These are phyloP conservation scores for Syrmaticus mikado DNA, from an alignment of 2,113 vertebrate genomes.

Conservation along the genomic window DNA sequence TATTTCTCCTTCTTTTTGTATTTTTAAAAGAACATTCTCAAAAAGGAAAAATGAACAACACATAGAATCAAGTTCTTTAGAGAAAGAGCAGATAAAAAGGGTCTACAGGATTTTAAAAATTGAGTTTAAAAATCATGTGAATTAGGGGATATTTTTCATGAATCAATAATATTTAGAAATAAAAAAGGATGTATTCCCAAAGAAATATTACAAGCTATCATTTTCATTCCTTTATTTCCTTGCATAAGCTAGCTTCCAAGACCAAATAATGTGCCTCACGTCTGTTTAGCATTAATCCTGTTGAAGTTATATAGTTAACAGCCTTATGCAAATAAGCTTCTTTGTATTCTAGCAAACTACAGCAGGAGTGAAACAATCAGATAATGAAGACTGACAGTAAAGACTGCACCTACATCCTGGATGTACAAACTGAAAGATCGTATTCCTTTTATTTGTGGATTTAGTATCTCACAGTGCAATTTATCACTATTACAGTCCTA, in stretches of 20 bases:
- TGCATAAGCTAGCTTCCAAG: background rate
- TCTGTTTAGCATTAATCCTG: background rate
- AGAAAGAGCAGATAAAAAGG: background rate
- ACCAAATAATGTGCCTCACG: background rate
- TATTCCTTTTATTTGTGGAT: conserved; percentile 1
- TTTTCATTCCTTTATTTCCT: background rate
- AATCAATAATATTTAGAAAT: background rate
- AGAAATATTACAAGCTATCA: background rate
- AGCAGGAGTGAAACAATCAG: background rate
- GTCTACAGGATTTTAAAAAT: background rate
- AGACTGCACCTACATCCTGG: background rate
- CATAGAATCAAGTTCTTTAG: background rate
- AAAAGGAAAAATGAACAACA: background rate
- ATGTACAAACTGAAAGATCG: background rate
- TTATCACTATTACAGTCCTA: background rate
- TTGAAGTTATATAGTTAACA: background rate
- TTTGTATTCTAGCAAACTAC: background rate
- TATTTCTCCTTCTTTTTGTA: background rate
- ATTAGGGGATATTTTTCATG: background rate
- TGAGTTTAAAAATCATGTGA: background rate
- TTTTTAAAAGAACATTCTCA: background rate
- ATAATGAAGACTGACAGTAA: background rate
- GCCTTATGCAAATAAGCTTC: background rate
- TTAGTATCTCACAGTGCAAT: background rate
- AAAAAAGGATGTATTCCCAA: background rate